Base-by-base conservation (phyloP, 2,797 vertebrate species). In the Cossypha polioptera region DNA sequence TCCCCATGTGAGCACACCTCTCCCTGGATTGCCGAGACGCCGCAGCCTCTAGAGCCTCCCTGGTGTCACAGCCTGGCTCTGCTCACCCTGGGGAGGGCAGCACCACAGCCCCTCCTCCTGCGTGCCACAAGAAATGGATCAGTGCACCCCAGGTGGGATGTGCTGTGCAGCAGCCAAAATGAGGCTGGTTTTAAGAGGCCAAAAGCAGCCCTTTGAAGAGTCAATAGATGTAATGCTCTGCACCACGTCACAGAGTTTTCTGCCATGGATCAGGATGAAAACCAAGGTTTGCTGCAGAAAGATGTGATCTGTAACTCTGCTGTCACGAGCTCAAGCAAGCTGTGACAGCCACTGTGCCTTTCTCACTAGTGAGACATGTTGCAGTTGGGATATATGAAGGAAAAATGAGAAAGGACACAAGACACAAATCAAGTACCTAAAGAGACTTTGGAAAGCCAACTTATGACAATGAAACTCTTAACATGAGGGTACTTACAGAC, bases 161-260 rank as follows among this genome's bases (percentile, higher is more conserved):
- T 36, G 61, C 69, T 75, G 68, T 8, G 54, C 76, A 33, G 75
- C 76, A 80, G 94, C 61, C 90, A 94, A 77, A 80, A 75, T 5
- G 54, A 91, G 62, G 62, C 73, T 79, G 62, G 19, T 45, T 91
- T 88, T 65, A 72, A 86, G 72, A 91, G 82, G 85, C 87, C 85
- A 78, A 90, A 68, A 91, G 45, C 76, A 95, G 85, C 36, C 54
- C 58, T 90, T 91, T 78, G 68, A 94, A 68, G 35, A 50, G 16
- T 53, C 73, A 77, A n/a, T 33, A 68, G 58, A 45, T 40, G 62
- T 6, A 95, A 58, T 36, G 50, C 35, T 83, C 61, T 48, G 7
- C 47, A 74, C 54, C 31, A 33, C 22, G 78, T 68, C 43, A 55
- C 33, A 16, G 26, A 77, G n/a, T 29, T 81, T 75, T 79, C 51